These are phyloP conservation scores for Mus pahari DNA, from an alignment of 2,113 vertebrate genomes.

Conservation along the genomic window DNA sequence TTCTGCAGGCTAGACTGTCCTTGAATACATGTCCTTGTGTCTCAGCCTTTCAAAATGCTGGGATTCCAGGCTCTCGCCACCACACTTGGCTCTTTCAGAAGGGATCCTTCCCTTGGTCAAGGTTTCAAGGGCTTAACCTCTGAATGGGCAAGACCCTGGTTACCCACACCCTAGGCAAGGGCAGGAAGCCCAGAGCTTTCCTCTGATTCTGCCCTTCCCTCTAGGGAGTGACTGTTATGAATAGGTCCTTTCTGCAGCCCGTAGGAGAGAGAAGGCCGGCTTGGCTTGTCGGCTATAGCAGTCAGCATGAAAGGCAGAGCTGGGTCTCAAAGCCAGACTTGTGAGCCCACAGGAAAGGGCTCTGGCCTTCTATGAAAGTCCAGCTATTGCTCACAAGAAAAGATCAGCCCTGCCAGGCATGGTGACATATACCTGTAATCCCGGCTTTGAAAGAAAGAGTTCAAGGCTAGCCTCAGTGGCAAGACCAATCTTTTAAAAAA, in stretches of 20 bases:
- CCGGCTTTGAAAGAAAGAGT: background rate
- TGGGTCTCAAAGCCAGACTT: conserved; percentile 52
- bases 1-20: background rate
- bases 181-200: background rate
- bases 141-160: background rate
- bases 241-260: conserved; percentile 36
- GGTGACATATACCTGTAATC: background rate
- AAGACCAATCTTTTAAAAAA: background rate
- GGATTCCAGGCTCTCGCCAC: background rate
- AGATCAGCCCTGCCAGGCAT: background rate
- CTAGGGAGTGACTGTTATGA: background rate
- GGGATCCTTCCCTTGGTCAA: background rate
- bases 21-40: background rate
- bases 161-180: background rate
- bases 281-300: conserved; percentile 39
- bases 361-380: background rate
- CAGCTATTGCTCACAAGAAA: background rate
- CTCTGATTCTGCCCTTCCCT: background rate
- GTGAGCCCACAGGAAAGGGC: background rate
- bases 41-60: background rate
- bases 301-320: conserved; percentile 51
- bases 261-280: conserved; percentile 55
- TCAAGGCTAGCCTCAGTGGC: background rate
- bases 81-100: conserved; percentile 9
- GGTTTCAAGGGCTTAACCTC: conserved; percentile 12